A percentile compares a stretch with the other conserved stretches of the same genome.
Evolutionary conservation across 2,113 vertebrate genomes (phyloP).

Genomic region (Pipa parva): DNA sequence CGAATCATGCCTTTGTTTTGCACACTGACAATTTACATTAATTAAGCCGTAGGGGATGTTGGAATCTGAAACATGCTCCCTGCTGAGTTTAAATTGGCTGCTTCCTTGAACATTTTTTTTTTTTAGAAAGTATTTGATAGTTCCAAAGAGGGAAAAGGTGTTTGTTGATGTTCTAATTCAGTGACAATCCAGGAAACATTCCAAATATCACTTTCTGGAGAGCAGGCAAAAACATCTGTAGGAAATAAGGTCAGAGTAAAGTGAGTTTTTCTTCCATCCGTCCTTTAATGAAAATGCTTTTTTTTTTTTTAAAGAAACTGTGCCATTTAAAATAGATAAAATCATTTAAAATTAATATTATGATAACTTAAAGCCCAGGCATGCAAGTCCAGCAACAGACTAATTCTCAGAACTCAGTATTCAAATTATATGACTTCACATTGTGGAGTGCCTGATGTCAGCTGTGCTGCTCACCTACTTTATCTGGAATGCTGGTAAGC

Average conservation of each 20-base stretch:
- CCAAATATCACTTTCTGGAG: conserved; percentile 37
- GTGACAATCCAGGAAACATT: conserved; percentile 41
- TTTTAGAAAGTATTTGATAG: conserved; percentile 27
- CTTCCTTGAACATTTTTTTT: conserved; percentile 23
- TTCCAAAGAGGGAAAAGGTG: conserved; percentile 38
- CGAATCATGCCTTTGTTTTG: conserved; percentile 34
- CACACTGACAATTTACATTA: conserved; percentile 28
- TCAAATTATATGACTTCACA: too few species aligned
- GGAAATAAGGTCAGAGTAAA: conserved; percentile 40
- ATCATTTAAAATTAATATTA: background rate
- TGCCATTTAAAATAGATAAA: conserved; percentile 1
- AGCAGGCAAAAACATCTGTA: conserved; percentile 40
- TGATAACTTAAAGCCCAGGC: background rate
- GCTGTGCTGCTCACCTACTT: background rate
- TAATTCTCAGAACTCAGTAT: too few species aligned
- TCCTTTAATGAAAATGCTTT: background rate
- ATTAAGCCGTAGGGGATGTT: conserved; percentile 28
- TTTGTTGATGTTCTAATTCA: conserved; percentile 44
- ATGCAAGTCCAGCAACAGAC: background rate
- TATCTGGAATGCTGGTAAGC: background rate
- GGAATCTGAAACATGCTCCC: conserved; percentile 34
- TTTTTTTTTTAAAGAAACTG: background rate
- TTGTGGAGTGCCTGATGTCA: background rate
- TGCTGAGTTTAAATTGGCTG: conserved; percentile 36
- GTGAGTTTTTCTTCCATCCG: conserved; percentile 29